Evolutionary conservation across 1,140 invertebrate species (phyloP).

Genomic region (Lineus longissimus): DNA sequence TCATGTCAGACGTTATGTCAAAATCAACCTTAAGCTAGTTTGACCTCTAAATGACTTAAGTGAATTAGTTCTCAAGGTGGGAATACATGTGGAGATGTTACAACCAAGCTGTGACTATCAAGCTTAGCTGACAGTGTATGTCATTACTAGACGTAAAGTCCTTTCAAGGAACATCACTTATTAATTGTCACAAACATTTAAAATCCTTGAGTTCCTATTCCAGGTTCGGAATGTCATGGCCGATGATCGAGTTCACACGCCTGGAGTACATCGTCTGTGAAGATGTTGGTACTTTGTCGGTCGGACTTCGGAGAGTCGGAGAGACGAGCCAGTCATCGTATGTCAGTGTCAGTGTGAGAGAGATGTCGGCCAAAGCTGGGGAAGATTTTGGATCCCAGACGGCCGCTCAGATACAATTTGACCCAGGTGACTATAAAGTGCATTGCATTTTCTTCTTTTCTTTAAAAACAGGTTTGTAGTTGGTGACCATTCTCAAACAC

Average conservation of each 20-base stretch:
- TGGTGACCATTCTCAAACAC: not conserved
- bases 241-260: constrained; percentile 36
- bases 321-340: constrained; percentile 32
- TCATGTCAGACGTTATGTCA: too few relatives aligned
- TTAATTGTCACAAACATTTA: too few relatives aligned
- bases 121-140: too few relatives aligned
- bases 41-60: too few relatives aligned
- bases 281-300: constrained; percentile 39
- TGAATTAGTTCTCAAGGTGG: too few relatives aligned
- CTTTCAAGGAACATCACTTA: too few relatives aligned
- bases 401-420: constrained; percentile 43
- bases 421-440: constrained; percentile 35
- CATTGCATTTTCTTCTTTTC: not conserved
- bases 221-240: constrained; percentile 47
- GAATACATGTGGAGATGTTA: too few relatives aligned
- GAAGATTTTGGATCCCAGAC: constrained; percentile 39
- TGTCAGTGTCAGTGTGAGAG: constrained; percentile 38
- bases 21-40: too few relatives aligned
- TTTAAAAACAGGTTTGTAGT: not conserved
- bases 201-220: not conserved
- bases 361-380: constrained; percentile 39
- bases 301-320: constrained; percentile 37
- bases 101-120: too few relatives aligned
- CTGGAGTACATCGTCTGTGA: constrained; percentile 46
- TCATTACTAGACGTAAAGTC: too few relatives aligned